phyloP scores from a whole-genome alignment of 2,113 vertebrate species.

The Beaufortia kweichowensis region DNA sequence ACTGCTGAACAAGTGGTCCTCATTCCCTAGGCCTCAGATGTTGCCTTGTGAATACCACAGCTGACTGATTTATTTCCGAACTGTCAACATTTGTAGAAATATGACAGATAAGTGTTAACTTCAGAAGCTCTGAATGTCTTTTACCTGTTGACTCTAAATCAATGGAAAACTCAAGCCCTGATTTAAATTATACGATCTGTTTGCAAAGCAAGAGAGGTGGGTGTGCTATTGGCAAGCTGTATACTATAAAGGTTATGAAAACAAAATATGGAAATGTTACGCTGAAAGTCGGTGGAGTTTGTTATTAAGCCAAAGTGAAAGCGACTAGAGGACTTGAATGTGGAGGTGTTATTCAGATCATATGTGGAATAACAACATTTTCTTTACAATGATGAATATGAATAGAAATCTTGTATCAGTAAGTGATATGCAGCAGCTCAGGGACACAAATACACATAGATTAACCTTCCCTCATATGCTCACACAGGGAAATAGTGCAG shows the following conservation, averaged over 20 bases:
- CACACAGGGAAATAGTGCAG: neutral
- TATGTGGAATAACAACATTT: slow-evolving; percentile 17
- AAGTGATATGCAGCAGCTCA: neutral
- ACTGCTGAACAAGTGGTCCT: slow-evolving; percentile 19
- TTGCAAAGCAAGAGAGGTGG: neutral
- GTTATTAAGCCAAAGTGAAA: slow-evolving; percentile 1
- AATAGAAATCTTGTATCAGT: slow-evolving; percentile 22
- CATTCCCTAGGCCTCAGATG: slow-evolving; percentile 14
- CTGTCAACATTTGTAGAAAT: slow-evolving; percentile 16
- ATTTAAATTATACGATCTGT: slow-evolving; percentile 16
- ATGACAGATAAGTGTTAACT: slow-evolving; percentile 16
- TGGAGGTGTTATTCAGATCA: slow-evolving; percentile 1
- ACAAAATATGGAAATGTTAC: neutral
- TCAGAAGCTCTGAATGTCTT: neutral
- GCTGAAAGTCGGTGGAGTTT: neutral
- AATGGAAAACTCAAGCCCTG: slow-evolving; percentile 5
- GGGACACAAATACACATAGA: neutral
- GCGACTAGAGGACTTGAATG: slow-evolving; percentile 1
- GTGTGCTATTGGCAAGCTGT: slow-evolving; percentile 1
- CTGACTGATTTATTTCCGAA: slow-evolving; percentile 10
- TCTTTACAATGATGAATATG: slow-evolving; percentile 27
- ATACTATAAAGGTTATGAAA: slow-evolving; percentile 11
- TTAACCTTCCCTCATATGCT: too few relatives aligned
- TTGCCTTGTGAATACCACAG: neutral
- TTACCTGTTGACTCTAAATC: slow-evolving; percentile 14